Conservation (phyloP, 1,140 invertebrate species). For the Dreissena rostriformis region DNA sequence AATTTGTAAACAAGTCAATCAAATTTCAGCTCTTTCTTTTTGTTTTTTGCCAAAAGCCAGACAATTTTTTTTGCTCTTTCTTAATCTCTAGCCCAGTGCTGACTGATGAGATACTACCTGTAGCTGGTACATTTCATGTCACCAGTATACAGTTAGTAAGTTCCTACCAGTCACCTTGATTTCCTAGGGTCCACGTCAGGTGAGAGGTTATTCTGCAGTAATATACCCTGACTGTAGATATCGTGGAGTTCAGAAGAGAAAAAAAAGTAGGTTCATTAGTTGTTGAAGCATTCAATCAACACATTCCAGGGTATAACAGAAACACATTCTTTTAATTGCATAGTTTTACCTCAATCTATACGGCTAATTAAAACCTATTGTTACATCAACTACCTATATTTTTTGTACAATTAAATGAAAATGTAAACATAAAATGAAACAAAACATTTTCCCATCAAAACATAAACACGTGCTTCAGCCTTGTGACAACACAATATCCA, state of each 20-base stretch:
- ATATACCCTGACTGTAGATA: conserved; percentile 4
- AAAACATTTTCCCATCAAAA: no score
- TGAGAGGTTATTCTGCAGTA: conserved; percentile 8
- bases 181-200: conserved; percentile 7
- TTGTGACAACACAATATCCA: no score
- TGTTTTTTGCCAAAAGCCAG: not conserved
- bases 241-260: conserved; percentile 44
- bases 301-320: not conserved
- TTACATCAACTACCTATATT: no score
- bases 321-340: no score
- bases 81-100: not conserved
- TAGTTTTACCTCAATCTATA: no score
- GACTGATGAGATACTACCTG: conserved; percentile 27
- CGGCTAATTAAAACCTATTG: no score
- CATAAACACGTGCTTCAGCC: no score
- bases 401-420: no score
- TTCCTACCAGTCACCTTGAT: conserved; percentile 38
- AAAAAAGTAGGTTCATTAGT: conserved; percentile 49
- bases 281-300: conserved; percentile 11
- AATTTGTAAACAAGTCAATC: no score
- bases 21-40: no score
- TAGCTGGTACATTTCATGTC: conserved; percentile 10
- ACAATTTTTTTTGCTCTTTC: no score
- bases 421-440: no score
- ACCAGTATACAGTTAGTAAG: conserved; percentile 32